Evolutionary conservation across 1,140 invertebrate species (phyloP), one percentile per base, ranked within the genome.

Genomic region (Epicauta chinensis): DNA sequence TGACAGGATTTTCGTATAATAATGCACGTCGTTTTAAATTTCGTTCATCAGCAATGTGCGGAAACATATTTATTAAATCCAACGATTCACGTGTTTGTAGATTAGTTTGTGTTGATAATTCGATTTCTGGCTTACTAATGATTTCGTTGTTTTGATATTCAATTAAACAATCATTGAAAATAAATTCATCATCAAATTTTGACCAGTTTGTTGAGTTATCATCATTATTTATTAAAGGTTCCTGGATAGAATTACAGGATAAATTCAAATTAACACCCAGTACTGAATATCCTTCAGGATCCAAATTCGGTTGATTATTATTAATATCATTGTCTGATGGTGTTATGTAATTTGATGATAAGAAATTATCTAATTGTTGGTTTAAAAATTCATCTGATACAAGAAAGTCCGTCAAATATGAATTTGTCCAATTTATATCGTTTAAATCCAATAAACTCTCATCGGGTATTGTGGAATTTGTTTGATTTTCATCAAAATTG

Each of bases 21-120:
- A 69, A 31, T 7, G 63, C 64, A 30, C 68, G 37, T 36, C 68
- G 51, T 40, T 66, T 58, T 34, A 61, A 35, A 35, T 70, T 70
- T 53, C 58, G 67, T 39, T 70, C 66, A 6, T 68, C 66, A 38
- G 55, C 55, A 35, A 70, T 66, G 44, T 70, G 66, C 7, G 68
- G 68, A 54, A 68, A 70, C 62, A 67, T 64, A 29, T 59, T 61
- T 3, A 64, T 39, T 7, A 66, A 62, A n/a, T 61, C 52, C 1
- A 53, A 31, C 0, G 51, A 13, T n/a, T n/a, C 6, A 31, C 12
- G 2, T 36, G 30, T 16, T 53, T 46, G 15, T 38, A 14, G 9
- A 55, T 50, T n/a, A 54, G 13, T 10, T 55, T 43, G 29, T 50
- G 56, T 29, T 46, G 39, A 36, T 61, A 50, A 13, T 23, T 23